Base-by-base conservation (phyloP, 2,888 invertebrate species). In the Cephus pygmeus region DNA sequence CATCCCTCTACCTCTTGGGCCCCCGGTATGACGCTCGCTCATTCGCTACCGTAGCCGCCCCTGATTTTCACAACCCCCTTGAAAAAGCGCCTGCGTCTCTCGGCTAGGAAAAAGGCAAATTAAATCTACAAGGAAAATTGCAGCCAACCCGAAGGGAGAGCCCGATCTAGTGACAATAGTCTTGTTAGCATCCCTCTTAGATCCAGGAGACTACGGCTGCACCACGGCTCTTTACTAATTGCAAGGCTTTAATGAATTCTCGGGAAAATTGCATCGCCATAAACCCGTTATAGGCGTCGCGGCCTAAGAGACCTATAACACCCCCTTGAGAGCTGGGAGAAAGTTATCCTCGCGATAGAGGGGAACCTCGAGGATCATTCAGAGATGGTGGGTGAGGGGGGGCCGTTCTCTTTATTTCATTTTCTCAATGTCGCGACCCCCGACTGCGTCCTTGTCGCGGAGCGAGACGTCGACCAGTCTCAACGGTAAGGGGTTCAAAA, bases 231-330 rank as follows among this genome's bases (percentile, higher is more conserved):
- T 9, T 56, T 9, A 85, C 88, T 88, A 88, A 88, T 88, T 88
- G 87, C 86, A 71, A 31, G 80, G 76, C 81, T 81, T 88, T 88
- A 88, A 88, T 88, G 88, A 87, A 88, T 86, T 85, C 84, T 85
- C 83, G 85, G 81, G 87, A 88, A 87, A 87, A 88, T 88, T 87
- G 86, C 88, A 87, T 88, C 86, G 81, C 83, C 85, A 85, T 85
- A 87, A 87, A 83, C 84, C 83, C 85, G 83, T 84, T 84, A 86
- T 78, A 80, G 79, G 56, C 23, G 23, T 23, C 56, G 23, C 9
- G 56, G 56, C 56, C 23, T 6, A 40, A 23, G 56, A 56, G 23
- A 56, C 56, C 23, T 15, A 23, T 56, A 56, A 56, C 23, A 56
- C 56, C 23, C 23, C 56, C 23, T 56, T 23, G 56, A 23, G 23